Base-by-base conservation (phyloP, 2,888 invertebrate species). In the Schizaphis graminum region DNA sequence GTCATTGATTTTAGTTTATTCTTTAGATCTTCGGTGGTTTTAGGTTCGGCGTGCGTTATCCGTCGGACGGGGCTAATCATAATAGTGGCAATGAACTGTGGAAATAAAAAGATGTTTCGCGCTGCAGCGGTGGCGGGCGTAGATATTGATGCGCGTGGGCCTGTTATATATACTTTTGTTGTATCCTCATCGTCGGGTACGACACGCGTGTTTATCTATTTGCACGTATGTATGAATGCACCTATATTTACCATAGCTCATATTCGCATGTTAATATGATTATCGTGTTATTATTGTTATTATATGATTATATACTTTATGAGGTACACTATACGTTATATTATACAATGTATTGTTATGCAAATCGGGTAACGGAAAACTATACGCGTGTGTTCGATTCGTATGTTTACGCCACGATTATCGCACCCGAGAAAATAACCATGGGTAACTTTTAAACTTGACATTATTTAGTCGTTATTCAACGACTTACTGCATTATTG, bases 311-410 rank as follows among this genome's bases (percentile, higher is more conserved):
- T 47, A 41, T 77, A 77, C 77, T 77, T 35, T 35, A 35, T 77
- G 35, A 5, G 28, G 28, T 41, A 4, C 11, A 89, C 57, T 47
- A 47, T 47, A 11, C 89, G 88, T 88, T 53, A n/a, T n/a, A n/a
- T n/a, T n/a, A 53, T 88, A 77, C 77, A 77, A 35, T 61, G n/a
- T 49, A 35, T 90, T 90, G 90, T 67, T 90, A 67, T 90, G 90
- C 90, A 90, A 90, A 90, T 67, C 24, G 67, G 49, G 67, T 90
- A 90, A 90, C 90, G 90, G 90, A 67, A 67, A 90, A 67, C n/a
- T n/a, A n/a, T 3, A 49, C 47, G 10, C 67, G 13, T 10, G 35
- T n/a, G 28, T 49, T 49, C 2, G 44, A n/a, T 90, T 67, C 61
- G 47, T 90, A 44, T 44, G 90, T 35, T 35, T 26, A 26, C 26